Evolutionary conservation across 2,113 vertebrate species (phyloP).

Genomic region (Anas platyrhynchos): DNA sequence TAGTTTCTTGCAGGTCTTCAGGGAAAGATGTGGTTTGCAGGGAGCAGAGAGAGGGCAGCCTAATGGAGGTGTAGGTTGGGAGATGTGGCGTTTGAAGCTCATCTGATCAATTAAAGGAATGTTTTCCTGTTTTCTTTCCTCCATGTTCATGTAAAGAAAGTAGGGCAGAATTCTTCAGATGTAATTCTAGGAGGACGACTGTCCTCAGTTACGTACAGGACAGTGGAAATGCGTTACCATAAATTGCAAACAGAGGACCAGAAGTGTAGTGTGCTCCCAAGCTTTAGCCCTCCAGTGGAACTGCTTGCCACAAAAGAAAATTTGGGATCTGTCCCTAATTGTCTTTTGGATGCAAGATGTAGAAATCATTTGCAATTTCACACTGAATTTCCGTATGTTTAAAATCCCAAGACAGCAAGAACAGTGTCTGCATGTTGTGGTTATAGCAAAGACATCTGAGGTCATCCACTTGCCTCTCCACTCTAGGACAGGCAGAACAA

Average conservation of each 20-base stretch:
- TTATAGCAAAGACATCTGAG: rapidly evolving
- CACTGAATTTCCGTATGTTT: neutral
- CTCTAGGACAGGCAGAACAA: neutral
- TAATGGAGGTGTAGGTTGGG: neutral
- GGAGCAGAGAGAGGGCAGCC: neutral
- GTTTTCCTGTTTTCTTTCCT: neutral
- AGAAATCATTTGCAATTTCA: neutral
- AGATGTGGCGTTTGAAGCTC: neutral
- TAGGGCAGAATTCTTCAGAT: neutral
- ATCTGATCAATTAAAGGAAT: neutral
- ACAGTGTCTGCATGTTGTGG: rapidly evolving
- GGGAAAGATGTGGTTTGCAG: neutral
- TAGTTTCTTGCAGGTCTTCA: neutral
- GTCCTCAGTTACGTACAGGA: neutral
- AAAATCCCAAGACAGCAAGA: neutral
- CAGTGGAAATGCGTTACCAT: too few species aligned
- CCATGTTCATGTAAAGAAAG: neutral
- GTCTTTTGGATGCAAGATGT: neutral
- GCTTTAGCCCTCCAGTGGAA: neutral
- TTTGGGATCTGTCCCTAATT: neutral
- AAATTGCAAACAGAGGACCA: neutral
- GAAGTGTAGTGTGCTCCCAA: neutral
- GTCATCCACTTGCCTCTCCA: rapidly evolving
- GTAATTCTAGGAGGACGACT: neutral
- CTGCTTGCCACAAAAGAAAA: neutral